These are phyloP conservation scores for Drosophila nigromelanica DNA, from an alignment of 1,140 invertebrate genomes.

Conservation along the genomic window DNA sequence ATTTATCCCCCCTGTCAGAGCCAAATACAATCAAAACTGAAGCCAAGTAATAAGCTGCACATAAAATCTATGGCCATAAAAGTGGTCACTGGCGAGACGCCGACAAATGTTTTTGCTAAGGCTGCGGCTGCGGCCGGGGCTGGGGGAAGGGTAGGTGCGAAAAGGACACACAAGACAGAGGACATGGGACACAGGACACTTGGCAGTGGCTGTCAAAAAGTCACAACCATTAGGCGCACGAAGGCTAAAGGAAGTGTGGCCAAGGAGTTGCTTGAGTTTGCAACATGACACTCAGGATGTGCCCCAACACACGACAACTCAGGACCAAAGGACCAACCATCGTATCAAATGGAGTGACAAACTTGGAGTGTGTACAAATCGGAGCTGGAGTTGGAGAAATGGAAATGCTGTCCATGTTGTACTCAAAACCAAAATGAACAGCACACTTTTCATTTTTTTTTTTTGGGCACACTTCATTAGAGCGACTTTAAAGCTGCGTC, in stretches of 20 bases:
- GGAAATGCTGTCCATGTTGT: not conserved
- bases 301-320: not conserved
- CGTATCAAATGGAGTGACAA: constrained; percentile 32
- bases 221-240: constrained; percentile 78
- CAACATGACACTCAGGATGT: constrained; percentile 1
- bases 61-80: constrained; percentile 70
- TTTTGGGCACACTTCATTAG: constrained; percentile 58
- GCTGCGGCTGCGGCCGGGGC: not conserved
- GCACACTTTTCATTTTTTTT: not conserved
- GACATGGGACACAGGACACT: constrained; percentile 33
- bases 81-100: constrained; percentile 46
- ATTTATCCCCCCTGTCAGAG: constrained; percentile 37
- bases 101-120: constrained; percentile 40
- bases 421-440: not conserved
- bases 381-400: not conserved
- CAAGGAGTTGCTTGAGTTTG: not conserved
- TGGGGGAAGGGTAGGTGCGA: not conserved
- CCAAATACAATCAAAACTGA: constrained; percentile 68
- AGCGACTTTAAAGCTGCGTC: constrained; percentile 42
- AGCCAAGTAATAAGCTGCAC: constrained; percentile 66
- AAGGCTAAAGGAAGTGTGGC: constrained; percentile 25
- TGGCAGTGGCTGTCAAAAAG: constrained; percentile 76
- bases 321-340: not conserved
- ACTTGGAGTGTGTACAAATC: constrained; percentile 1
- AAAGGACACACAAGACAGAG: constrained; percentile 6